Conservation (phyloP, 2,113 vertebrate species). For the Ciconia boyciana region DNA sequence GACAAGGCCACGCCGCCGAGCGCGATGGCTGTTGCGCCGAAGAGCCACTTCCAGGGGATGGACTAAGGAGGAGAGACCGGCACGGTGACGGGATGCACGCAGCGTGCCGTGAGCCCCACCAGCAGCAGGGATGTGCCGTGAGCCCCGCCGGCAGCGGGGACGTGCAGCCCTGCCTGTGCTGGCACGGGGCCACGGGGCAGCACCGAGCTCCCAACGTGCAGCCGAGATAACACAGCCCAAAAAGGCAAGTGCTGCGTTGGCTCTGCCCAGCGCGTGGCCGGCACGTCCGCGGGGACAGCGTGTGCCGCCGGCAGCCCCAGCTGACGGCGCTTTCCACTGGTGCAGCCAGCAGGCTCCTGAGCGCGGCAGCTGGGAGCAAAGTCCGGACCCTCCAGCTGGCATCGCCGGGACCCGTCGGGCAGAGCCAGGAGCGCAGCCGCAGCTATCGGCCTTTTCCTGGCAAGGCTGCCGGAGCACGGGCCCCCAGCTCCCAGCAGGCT, state of each 20-base stretch:
- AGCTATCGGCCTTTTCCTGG: neutral
- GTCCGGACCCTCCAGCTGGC: neutral
- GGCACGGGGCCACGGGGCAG: neutral
- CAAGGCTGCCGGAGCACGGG: fast-evolving
- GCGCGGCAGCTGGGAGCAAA: neutral
- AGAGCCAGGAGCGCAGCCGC: neutral
- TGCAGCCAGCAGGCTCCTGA: neutral
- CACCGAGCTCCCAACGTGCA: neutral
- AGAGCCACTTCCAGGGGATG: constrained; percentile 95
- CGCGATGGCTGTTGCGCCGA: constrained; percentile 92
- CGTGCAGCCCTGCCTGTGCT: neutral
- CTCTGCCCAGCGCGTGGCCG: neutral
- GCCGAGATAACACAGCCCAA: neutral
- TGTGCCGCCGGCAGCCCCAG: neutral
- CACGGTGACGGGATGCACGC: fast-evolving
- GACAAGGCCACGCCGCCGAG: constrained; percentile 94
- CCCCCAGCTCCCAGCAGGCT: neutral
- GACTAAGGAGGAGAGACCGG: constrained; percentile 43
- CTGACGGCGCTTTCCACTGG: neutral
- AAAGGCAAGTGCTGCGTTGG: neutral
- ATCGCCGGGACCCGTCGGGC: fast-evolving
- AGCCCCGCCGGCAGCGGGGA: neutral
- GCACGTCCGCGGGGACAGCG: neutral
- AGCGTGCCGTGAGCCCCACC: fast-evolving
- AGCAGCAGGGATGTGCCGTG: fast-evolving